Base-by-base conservation (phyloP, 1,140 invertebrate species). In the Sarcophaga peregrina region DNA sequence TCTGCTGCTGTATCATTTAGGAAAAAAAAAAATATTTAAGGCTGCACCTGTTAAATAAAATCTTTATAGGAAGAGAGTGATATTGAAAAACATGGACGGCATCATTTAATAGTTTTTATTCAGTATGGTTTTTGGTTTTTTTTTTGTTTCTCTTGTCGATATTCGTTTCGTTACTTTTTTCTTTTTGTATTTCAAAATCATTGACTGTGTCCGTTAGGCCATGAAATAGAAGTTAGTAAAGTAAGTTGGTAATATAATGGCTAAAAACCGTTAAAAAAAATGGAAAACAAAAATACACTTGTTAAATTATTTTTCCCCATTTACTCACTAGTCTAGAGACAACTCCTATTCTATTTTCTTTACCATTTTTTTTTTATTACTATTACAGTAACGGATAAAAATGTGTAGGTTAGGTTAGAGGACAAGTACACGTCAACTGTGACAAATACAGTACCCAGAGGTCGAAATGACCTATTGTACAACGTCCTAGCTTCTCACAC, bases 11-110 rank as follows among this genome's bases (percentile, higher is more conserved):
- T 20, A 68, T 68, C n/a, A 17, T 68, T 68, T 68, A 20, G 20
- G 20, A 68, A 68, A n/a, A n/a, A n/a, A n/a, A n/a, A n/a, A n/a
- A n/a, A n/a, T 37, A 37, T 37, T 68, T 68, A 20, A 68, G 62
- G 62, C 62, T 68, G 62, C 62, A 68, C 62, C 62, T 68, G 62
- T 68, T 68, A 68, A 37, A 68, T 68, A 68, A 37, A 68, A 68
- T 68, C 17, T 17, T 68, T 68, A 62, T 11, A 62, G 62, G n/a
- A 68, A 68, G 17, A 68, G 62, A 17, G 62, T 52, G 9, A 68
- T 68, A 68, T 68, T 68, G 62, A 25, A 68, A 68, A 68, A 68
- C 20, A 68, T 20, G 54, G 15, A n/a, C 54, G 54, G n/a, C 13
- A 58, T 58, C 13, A 58, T 58, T 58, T 37, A 58, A 58, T n/a